Conservation (phyloP, 1,140 invertebrate genomes). For the Pseudomyrmex gracilis region DNA sequence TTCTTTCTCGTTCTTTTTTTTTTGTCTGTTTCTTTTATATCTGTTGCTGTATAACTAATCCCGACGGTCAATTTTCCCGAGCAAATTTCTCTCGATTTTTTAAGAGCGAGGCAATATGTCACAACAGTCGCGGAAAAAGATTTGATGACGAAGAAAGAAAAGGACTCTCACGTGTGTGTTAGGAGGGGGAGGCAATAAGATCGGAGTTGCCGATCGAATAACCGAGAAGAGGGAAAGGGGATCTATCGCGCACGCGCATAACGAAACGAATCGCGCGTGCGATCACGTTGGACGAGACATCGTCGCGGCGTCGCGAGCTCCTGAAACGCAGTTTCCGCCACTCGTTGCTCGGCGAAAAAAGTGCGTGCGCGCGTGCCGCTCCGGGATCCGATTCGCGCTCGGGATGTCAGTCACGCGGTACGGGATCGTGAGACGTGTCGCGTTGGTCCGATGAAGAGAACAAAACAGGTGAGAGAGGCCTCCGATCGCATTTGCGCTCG, state of each 20-base stretch:
- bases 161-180: neutral
- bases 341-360: constrained; percentile 81
- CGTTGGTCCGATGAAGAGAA: constrained; percentile 61
- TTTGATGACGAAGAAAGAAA: neutral
- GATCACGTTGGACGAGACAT: constrained; percentile 64
- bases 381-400: constrained; percentile 9
- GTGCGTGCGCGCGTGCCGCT: constrained; percentile 70
- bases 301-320: constrained; percentile 75
- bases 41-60: too few species aligned
- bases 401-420: constrained; percentile 52
- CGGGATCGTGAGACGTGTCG: constrained; percentile 16
- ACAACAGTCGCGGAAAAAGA: neutral
- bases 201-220: too few species aligned
- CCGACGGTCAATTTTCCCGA: neutral
- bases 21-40: neutral
- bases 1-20: constrained; percentile 6
- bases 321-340: constrained; percentile 85
- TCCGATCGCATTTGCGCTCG: neutral
- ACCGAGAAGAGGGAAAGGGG: neutral
- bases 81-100: neutral
- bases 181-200: neutral
- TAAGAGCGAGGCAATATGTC: neutral
- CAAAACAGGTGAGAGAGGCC: constrained; percentile 33
- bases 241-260: constrained; percentile 72
- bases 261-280: constrained; percentile 68